A percentile compares a stretch with the other conserved stretches of the same genome.
phyloP scores from a whole-genome alignment of 2,888 invertebrate genomes.

The Pandemis corylana region DNA sequence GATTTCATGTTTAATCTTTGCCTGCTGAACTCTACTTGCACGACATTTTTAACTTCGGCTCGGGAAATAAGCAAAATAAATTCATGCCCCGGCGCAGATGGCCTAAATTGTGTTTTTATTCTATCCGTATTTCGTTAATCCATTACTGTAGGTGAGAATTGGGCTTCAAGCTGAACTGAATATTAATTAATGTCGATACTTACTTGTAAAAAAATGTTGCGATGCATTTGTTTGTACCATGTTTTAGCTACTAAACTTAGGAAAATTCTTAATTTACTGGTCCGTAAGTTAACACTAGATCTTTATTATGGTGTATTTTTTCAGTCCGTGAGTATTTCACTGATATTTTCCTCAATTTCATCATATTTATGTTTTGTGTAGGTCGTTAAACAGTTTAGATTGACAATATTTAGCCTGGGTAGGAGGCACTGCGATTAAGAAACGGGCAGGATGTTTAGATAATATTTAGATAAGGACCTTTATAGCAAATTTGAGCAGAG shows the following conservation, averaged over 20 bases:
- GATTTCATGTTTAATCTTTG: neutral
- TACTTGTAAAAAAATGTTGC: conserved; percentile 13
- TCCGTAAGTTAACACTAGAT: too few species aligned
- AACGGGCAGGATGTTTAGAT: too few species aligned
- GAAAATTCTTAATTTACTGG: too few species aligned
- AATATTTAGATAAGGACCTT: neutral
- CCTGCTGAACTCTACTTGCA: conserved; percentile 10
- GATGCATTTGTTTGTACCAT: conserved; percentile 21
- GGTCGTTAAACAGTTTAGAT: too few species aligned
- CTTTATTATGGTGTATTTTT: too few species aligned
- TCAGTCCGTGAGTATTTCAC: too few species aligned
- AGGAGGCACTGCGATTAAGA: too few species aligned
- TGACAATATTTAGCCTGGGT: too few species aligned
- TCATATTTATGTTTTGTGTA: too few species aligned
- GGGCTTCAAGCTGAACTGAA: conserved; percentile 58
- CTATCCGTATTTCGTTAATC: conserved; percentile 50
- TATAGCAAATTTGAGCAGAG: neutral
- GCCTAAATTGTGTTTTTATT: conserved; percentile 53
- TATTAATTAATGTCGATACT: conserved; percentile 53
- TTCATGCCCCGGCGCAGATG: conserved; percentile 36
- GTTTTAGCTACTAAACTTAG: too few species aligned
- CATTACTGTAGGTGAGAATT: conserved; percentile 59
- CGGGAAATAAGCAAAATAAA: conserved; percentile 38
- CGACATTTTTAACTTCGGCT: conserved; percentile 34
- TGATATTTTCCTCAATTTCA: too few species aligned